Conservation (phyloP, 1,140 invertebrate species). For the Papilio helenus region DNA sequence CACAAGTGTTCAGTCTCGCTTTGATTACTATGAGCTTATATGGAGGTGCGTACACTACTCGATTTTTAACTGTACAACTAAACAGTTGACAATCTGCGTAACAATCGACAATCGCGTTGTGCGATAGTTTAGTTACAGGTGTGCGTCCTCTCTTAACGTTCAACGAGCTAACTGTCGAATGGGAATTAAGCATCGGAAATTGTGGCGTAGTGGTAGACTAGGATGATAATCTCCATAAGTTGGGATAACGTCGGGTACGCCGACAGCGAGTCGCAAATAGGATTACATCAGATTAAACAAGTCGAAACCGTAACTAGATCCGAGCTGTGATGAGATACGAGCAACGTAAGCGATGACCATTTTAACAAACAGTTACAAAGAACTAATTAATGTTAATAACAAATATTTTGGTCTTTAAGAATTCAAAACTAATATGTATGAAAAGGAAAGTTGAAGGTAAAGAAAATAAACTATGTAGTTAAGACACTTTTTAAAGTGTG, state of each 20-base stretch:
- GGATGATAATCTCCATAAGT: conserved; percentile 17
- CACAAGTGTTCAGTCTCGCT: too few relatives aligned
- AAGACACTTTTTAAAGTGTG: too few relatives aligned
- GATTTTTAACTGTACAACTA: too few relatives aligned
- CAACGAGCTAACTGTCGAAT: conserved; percentile 8
- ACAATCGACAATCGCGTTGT: too few relatives aligned
- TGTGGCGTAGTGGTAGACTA: neutral
- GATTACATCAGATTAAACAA: conserved; percentile 12
- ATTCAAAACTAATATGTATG: neutral
- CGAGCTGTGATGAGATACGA: neutral
- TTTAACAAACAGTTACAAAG: neutral
- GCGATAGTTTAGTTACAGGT: neutral
- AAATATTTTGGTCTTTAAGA: neutral
- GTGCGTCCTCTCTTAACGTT: neutral
- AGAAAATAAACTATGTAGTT: too few relatives aligned
- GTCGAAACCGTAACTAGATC: conserved; percentile 12
- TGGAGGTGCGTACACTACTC: too few relatives aligned
- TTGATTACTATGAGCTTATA: too few relatives aligned
- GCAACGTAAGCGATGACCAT: neutral
- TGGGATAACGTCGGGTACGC: conserved; percentile 2
- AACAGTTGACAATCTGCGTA: too few relatives aligned
- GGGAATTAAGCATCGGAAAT: conserved; percentile 3
- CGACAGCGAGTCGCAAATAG: neutral
- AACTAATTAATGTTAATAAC: neutral
- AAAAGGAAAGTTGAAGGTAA: too few relatives aligned